phyloP scores from a whole-genome alignment of 1,140 invertebrate species.

The Idris sp. region DNA sequence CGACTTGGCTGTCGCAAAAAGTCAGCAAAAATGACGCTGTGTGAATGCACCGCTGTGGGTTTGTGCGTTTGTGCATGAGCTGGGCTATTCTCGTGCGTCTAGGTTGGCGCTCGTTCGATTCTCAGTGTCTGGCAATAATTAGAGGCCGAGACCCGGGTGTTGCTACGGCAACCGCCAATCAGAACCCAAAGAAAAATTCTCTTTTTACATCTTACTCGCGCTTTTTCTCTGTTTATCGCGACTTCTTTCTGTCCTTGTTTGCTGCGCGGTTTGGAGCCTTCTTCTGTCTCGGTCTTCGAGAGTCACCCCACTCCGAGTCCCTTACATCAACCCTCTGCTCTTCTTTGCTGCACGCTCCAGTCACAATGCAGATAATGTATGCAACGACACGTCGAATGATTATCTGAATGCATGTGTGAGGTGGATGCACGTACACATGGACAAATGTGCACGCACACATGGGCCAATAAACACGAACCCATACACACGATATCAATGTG shows the following conservation, averaged over 20 bases:
- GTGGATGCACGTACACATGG: constrained; percentile 6
- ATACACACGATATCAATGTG: too few species aligned
- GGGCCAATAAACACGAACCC: too few species aligned
- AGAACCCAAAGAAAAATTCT: constrained; percentile 78
- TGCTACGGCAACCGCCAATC: constrained; percentile 79
- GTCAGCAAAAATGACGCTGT: constrained; percentile 49
- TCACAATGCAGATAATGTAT: constrained; percentile 75
- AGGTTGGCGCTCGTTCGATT: constrained; percentile 77
- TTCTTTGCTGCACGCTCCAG: constrained; percentile 55
- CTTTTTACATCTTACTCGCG: constrained; percentile 72
- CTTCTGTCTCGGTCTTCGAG: constrained; percentile 12
- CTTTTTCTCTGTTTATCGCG: constrained; percentile 68
- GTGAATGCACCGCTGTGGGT: constrained; percentile 56
- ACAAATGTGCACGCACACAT: too few species aligned
- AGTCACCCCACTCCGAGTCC: constrained; percentile 33
- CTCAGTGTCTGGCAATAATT: constrained; percentile 80
- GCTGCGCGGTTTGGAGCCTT: constrained; percentile 6
- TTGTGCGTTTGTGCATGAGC: constrained; percentile 67
- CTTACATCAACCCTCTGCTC: constrained; percentile 49
- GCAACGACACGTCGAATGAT: constrained; percentile 74
- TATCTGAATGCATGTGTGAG: constrained; percentile 47
- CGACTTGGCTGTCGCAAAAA: constrained; percentile 40
- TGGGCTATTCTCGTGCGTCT: constrained; percentile 69
- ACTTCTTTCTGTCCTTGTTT: constrained; percentile 25
- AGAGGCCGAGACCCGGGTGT: constrained; percentile 77